phyloP scores from a whole-genome alignment of 1,140 invertebrate species.

The Heliconius nattereri region DNA sequence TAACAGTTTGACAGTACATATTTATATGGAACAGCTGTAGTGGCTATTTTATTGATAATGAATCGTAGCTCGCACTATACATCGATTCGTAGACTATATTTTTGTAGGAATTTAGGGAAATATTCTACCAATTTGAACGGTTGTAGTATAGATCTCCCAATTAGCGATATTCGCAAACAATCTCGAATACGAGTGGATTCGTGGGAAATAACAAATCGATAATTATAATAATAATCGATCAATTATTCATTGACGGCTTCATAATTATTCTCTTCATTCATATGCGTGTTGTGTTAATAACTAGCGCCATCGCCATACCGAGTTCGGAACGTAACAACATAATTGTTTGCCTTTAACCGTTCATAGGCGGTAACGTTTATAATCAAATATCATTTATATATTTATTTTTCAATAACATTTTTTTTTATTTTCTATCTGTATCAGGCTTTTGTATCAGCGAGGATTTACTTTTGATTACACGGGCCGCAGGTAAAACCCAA shows the following conservation, averaged over 20 bases:
- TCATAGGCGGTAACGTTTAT: neutral
- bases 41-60: neutral
- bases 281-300: conserved; percentile 23
- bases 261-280: conserved; percentile 27
- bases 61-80: no score
- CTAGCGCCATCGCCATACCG: conserved; percentile 26
- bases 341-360: neutral
- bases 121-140: no score
- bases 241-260: conserved; percentile 19
- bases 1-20: neutral
- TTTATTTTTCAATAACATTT: neutral
- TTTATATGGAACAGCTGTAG: neutral
- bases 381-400: neutral
- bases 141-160: neutral
- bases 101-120: no score
- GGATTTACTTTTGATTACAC: no score
- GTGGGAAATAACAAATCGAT: conserved; percentile 1
- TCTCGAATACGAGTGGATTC: neutral
- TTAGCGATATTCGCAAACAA: neutral
- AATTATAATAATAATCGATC: conserved; percentile 20
- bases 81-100: no score
- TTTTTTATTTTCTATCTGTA: no score
- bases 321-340: conserved; percentile 17
- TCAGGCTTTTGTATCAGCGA: no score
- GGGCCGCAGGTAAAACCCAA: no score